Conservation (phyloP, 1,140 invertebrate genomes). For the Monochamus saltuarius region DNA sequence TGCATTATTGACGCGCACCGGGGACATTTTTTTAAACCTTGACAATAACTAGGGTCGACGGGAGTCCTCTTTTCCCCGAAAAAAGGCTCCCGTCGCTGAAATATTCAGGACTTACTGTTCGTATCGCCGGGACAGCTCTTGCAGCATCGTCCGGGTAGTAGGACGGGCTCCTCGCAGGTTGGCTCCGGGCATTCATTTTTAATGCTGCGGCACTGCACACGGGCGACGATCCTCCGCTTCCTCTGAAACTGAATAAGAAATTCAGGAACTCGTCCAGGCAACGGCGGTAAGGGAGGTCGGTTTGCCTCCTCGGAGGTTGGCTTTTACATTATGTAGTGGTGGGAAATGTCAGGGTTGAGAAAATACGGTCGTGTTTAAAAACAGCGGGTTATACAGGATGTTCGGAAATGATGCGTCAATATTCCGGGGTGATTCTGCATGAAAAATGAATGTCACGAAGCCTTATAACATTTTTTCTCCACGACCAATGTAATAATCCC, state of each 20-base stretch:
- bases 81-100: no score
- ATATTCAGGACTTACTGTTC: constrained; percentile 63
- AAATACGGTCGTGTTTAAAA: no score
- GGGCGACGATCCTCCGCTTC: constrained; percentile 81
- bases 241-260: constrained; percentile 71
- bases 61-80: no score
- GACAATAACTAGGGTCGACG: no score
- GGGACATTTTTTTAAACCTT: no score
- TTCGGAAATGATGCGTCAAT: no score
- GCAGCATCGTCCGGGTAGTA: constrained; percentile 82
- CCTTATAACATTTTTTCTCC: no score
- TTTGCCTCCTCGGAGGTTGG: background rate
- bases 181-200: constrained; percentile 87
- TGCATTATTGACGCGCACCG: no score
- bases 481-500: no score
- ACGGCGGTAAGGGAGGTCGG: background rate
- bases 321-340: background rate
- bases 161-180: constrained; percentile 81
- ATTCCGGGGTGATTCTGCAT: no score
- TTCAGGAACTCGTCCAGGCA: background rate
- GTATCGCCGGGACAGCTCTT: constrained; percentile 82
- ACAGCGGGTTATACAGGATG: no score
- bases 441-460: no score
- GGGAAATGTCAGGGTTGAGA: background rate
- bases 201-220: constrained; percentile 84